Conservation (phyloP, 2,888 invertebrate genomes). For the Parnassius apollo region DNA sequence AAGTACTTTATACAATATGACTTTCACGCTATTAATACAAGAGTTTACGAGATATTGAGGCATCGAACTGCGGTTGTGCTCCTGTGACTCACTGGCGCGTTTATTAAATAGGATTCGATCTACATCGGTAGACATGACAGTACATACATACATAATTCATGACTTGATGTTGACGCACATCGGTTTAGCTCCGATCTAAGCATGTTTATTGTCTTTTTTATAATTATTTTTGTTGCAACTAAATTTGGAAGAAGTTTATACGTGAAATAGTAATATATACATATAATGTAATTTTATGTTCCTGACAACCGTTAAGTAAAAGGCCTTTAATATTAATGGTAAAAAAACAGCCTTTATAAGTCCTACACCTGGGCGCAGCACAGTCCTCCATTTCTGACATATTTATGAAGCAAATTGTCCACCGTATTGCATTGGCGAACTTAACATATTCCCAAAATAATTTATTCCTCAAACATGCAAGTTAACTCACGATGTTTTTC, state of each 20-base stretch:
- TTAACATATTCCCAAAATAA: no score
- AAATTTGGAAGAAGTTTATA: background rate
- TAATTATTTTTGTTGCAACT: background rate
- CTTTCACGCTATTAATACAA: constrained; percentile 21
- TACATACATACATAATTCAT: constrained; percentile 10
- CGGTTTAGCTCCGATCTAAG: background rate
- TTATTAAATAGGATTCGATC: constrained; percentile 23
- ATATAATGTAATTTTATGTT: no score
- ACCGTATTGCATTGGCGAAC: no score
- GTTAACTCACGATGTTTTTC: no score
- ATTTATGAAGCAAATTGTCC: no score
- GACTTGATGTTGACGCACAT: background rate
- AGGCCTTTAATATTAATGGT: no score
- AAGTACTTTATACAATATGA: background rate
- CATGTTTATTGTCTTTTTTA: background rate
- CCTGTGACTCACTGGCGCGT: constrained; percentile 25
- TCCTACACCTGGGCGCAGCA: no score
- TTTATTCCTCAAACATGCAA: no score
- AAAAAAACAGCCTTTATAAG: no score
- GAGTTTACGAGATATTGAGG: constrained; percentile 1
- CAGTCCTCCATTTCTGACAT: no score
- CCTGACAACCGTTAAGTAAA: no score
- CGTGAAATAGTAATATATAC: no score
- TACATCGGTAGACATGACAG: constrained; percentile 1
- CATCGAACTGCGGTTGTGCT: constrained; percentile 8